Base-by-base conservation (phyloP, 2,113 vertebrate species). In the Cisticola juncidis region DNA sequence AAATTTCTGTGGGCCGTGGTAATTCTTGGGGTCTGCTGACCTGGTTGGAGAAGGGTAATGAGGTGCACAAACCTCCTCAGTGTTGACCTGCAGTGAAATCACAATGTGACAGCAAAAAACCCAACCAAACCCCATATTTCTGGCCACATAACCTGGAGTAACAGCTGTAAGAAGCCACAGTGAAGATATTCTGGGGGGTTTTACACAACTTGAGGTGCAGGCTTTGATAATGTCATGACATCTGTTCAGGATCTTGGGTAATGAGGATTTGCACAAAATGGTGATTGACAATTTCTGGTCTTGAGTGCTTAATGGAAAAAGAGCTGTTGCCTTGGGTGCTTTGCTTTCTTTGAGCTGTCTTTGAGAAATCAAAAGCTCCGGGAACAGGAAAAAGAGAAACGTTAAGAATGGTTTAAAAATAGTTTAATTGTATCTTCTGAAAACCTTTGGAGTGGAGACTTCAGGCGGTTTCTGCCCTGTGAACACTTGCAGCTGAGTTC, bases 321-420 rank as follows among this genome's bases (percentile, higher is more conserved):
- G 65, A 77, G 71, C 80, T 26, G 54, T 88, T 93, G 87, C 87
- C 84, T 72, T 86, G 94, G 66, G 81, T 74, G 85, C 85, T 84
- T 65, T 38, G 65, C 66, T 73, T 42, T 47, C 78, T 82, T 92
- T 0, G 14, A 50, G 85, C 81, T 90, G 74, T 77, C 69, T 74
- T 58, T 35, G 14, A 86, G 58, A 62, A 74, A 62, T 83, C 90
- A 95, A 91, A 80, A 92, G 78, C 94, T 83, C 1, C 1, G 3
- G 6, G 88, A 93, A 77, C 80, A 86, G 91, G 91, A 92, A 86
- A 56, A 79, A 91, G 88, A 95, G 62, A 86, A 83, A 83, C 45
- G 16, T 81, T 95, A 65, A 94, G 71, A 81, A 14, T 5, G 5
- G 77, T 84, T 87, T 89, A 87, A 95, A 95, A 96, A 90, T 79